Percentiles rank a stretch among this genome's conserved stretches.
These are phyloP conservation scores for Drosophila kuntzei DNA, from an alignment of 2,888 invertebrate species.

Conservation along the genomic window DNA sequence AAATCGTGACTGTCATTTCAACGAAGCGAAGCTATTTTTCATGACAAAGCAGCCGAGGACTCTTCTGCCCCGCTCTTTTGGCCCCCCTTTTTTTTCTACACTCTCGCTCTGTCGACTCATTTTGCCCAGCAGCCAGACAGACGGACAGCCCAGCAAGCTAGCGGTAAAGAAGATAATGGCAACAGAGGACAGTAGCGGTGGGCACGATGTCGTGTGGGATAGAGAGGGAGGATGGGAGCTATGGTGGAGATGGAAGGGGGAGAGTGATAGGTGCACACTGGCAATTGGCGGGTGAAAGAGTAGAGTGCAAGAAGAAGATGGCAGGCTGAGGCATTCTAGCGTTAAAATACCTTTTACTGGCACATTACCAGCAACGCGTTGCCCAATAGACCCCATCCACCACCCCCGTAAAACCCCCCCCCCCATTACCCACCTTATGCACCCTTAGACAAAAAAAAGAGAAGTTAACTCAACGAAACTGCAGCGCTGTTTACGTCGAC, in stretches of 20 bases:
- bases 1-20: constrained; percentile 80
- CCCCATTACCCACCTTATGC: background rate
- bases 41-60: constrained; percentile 75
- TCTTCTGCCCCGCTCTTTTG: constrained; percentile 1
- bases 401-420: background rate
- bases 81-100: background rate
- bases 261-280: constrained; percentile 41
- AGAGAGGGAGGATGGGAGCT: background rate
- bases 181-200: constrained; percentile 43
- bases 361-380: constrained; percentile 71
- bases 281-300: constrained; percentile 16
- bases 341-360: constrained; percentile 80
- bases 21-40: constrained; percentile 80
- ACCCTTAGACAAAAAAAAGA: constrained; percentile 4
- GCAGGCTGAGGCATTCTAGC: constrained; percentile 61
- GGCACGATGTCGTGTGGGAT: background rate
- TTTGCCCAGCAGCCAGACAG: constrained; percentile 31
- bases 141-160: constrained; percentile 23
- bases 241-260: background rate
- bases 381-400: constrained; percentile 22
- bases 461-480: constrained; percentile 39
- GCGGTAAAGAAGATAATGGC: constrained; percentile 65
- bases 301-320: background rate
- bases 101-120: constrained; percentile 41
- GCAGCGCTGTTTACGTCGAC: constrained; percentile 50